These are phyloP conservation scores for Labeo rohita DNA, from an alignment of 2,113 vertebrate species.

Conservation along the genomic window DNA sequence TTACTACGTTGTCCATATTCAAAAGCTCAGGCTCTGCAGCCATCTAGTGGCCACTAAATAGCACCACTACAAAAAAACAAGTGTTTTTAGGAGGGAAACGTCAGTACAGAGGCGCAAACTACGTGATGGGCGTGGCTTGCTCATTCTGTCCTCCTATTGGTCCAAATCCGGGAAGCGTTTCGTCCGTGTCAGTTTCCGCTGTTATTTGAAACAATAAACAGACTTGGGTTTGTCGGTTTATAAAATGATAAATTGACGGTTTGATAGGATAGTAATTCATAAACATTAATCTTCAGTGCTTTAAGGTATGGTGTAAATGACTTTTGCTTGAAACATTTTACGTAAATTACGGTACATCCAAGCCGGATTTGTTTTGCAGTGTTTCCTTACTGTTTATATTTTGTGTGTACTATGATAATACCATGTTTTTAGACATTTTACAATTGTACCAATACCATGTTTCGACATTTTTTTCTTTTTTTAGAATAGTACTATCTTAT, in stretches of 20 bases:
- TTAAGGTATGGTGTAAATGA: not conserved
- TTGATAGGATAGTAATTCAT: not conserved
- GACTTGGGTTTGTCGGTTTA: not conserved
- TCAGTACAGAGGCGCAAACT: not conserved
- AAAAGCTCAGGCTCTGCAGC: not conserved
- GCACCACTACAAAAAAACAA: not conserved
- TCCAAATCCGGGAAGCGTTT: conserved; percentile 15
- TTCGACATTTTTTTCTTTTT: not conserved
- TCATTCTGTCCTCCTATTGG: conserved; percentile 28
- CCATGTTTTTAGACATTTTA: not conserved
- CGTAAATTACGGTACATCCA: not conserved
- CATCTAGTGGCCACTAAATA: conserved; percentile 14
- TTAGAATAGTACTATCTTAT: not conserved
- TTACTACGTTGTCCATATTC: not conserved
- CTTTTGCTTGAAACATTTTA: not conserved
- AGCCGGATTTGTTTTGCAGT: not conserved
- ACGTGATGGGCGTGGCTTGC: not conserved
- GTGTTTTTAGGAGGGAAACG: not conserved
- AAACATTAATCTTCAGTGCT: not conserved
- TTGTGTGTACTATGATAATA: not conserved
- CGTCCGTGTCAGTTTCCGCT: not conserved
- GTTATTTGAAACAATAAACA: conserved; percentile 48
- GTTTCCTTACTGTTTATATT: not conserved
- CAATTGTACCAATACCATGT: not conserved
- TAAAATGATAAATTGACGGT: not conserved